These are phyloP conservation scores for Drosophila sp. DNA, from an alignment of 1,140 invertebrate species.

Conservation along the genomic window DNA sequence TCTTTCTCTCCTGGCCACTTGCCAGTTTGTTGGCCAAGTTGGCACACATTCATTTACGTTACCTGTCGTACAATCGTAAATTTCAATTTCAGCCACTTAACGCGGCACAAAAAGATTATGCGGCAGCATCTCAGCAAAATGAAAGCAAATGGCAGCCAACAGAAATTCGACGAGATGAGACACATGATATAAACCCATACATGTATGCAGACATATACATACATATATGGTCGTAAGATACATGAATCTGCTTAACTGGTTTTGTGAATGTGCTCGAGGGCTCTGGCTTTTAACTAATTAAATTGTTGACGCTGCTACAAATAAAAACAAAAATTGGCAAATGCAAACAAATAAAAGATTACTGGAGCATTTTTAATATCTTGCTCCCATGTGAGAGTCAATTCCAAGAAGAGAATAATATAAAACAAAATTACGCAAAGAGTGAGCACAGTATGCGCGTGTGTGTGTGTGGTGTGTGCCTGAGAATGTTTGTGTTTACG, in stretches of 20 bases:
- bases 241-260: constrained; percentile 37
- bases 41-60: constrained; percentile 71
- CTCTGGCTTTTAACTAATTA: constrained; percentile 73
- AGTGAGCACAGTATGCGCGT: not conserved
- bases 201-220: not conserved
- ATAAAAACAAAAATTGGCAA: constrained; percentile 39
- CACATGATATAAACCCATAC: constrained; percentile 1
- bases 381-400: constrained; percentile 38
- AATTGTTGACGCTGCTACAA: constrained; percentile 66
- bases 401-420: constrained; percentile 59
- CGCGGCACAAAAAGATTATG: constrained; percentile 71
- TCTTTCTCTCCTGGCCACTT: constrained; percentile 19
- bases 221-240: not conserved
- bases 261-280: constrained; percentile 48
- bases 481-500: constrained; percentile 60
- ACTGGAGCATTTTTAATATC: constrained; percentile 43
- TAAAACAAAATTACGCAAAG: constrained; percentile 69
- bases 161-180: constrained; percentile 28
- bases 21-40: constrained; percentile 33
- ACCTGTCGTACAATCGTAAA: constrained; percentile 72
- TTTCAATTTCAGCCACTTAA: constrained; percentile 78
- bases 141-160: constrained; percentile 68
- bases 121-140: constrained; percentile 67
- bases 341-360: constrained; percentile 19
- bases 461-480: constrained; percentile 13